phyloP scores from a whole-genome alignment of 2,888 invertebrate species.

The Drosophila recens region DNA sequence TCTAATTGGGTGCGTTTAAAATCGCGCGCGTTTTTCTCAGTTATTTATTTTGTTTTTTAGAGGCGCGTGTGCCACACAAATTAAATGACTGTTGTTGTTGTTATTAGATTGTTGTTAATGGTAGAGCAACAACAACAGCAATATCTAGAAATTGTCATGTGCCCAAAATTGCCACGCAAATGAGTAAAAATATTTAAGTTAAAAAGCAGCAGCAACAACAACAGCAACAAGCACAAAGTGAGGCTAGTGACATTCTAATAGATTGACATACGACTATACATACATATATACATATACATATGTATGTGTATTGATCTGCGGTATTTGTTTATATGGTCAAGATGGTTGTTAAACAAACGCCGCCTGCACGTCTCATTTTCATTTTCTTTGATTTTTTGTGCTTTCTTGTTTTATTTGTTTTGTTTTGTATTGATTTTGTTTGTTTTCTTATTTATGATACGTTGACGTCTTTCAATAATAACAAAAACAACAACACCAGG shows the following conservation, averaged over 20 bases:
- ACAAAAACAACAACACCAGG: conserved; percentile 14
- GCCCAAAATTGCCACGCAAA: conserved; percentile 78
- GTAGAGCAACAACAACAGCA: conserved; percentile 24
- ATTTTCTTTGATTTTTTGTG: conserved; percentile 33
- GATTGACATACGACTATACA: not conserved
- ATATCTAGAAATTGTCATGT: conserved; percentile 71
- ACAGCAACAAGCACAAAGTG: conserved; percentile 32
- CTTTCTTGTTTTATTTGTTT: conserved; percentile 35
- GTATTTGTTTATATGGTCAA: conserved; percentile 36
- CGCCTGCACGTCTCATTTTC: conserved; percentile 44
- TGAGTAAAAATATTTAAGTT: conserved; percentile 76
- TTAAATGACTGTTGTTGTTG: conserved; percentile 44
- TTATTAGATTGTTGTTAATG: conserved; percentile 25
- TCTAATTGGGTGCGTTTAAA: conserved; percentile 30
- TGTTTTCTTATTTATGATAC: conserved; percentile 41
- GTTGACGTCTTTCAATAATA: conserved; percentile 21
- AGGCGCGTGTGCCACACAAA: conserved; percentile 63
- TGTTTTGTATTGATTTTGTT: conserved; percentile 7
- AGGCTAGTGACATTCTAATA: conserved; percentile 55
- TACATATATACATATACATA: not conserved
- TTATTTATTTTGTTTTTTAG: conserved; percentile 6
- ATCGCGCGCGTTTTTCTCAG: conserved; percentile 16
- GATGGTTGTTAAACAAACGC: conserved; percentile 38
- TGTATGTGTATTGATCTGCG: not conserved
- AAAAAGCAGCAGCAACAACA: conserved; percentile 38